Conservation (phyloP, 2,113 vertebrate genomes). For the Noturus placidus region DNA sequence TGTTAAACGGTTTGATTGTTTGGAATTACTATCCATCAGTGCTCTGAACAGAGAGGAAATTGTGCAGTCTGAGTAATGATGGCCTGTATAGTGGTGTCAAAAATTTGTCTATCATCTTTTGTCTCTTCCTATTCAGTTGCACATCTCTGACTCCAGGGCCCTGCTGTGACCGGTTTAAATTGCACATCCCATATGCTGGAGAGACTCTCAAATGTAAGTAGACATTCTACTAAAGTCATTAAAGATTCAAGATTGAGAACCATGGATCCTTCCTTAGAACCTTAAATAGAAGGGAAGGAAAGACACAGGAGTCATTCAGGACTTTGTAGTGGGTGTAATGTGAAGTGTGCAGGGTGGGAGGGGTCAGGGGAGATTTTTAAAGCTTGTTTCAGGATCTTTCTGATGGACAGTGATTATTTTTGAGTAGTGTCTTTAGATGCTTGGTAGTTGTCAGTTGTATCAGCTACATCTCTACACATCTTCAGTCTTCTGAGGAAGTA, state of each 20-base stretch:
- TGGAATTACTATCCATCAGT: not conserved
- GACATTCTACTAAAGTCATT: not conserved
- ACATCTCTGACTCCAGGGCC: conserved; percentile 91
- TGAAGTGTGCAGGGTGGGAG: no score
- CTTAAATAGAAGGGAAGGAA: no score
- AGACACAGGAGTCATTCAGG: not conserved
- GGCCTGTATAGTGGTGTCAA: not conserved
- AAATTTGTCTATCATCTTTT: not conserved
- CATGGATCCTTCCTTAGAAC: not conserved
- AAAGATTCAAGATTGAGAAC: not conserved
- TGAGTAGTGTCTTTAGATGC: not conserved
- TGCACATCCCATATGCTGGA: conserved; percentile 97
- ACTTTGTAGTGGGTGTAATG: not conserved
- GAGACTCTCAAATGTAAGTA: conserved; percentile 97
- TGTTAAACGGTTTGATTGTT: not conserved
- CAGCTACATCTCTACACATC: not conserved
- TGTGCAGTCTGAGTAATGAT: not conserved
- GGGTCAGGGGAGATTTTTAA: not conserved
- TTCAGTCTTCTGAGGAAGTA: not conserved
- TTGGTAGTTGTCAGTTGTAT: not conserved
- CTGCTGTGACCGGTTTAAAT: conserved; percentile 96
- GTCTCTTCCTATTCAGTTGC: conserved; percentile 75
- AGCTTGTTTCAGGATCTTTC: not conserved
- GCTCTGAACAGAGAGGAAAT: not conserved
- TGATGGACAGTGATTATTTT: not conserved